These are phyloP conservation scores for Microchrysa polita DNA, from an alignment of 2,888 invertebrate genomes.

Conservation along the genomic window DNA sequence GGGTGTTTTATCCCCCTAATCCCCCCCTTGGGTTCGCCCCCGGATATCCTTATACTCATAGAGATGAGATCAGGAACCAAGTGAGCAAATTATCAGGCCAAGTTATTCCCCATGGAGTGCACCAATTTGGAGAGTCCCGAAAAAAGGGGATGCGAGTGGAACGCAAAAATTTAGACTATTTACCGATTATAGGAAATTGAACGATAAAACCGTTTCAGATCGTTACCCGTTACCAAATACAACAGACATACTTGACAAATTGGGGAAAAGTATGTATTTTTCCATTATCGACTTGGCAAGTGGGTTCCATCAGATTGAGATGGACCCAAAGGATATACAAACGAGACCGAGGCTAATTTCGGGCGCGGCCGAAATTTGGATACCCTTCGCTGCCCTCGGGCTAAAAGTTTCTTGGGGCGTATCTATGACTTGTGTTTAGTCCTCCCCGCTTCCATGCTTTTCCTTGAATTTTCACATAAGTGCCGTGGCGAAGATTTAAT, in stretches of 20 bases:
- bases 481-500: too few species aligned
- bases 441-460: too few species aligned
- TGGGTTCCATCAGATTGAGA: constrained; percentile 57
- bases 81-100: constrained; percentile 49
- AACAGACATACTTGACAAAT: constrained; percentile 55
- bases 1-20: too few species aligned
- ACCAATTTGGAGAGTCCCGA: constrained; percentile 44
- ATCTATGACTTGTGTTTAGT: too few species aligned
- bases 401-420: too few species aligned
- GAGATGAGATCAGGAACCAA: constrained; percentile 27
- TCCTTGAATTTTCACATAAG: too few species aligned
- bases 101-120: constrained; percentile 51
- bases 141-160: constrained; percentile 13
- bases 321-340: constrained; percentile 51
- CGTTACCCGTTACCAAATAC: constrained; percentile 54
- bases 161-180: constrained; percentile 51
- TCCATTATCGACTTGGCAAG: constrained; percentile 55
- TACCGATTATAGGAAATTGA: constrained; percentile 52
- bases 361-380: too few species aligned
- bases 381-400: too few species aligned
- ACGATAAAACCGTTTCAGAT: constrained; percentile 52
- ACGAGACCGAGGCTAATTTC: too few species aligned
- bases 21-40: too few species aligned
- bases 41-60: constrained; percentile 42
- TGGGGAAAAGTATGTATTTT: constrained; percentile 56